Conservation (phyloP, 2,113 vertebrate genomes). For the Drymodes brunneopygia region DNA sequence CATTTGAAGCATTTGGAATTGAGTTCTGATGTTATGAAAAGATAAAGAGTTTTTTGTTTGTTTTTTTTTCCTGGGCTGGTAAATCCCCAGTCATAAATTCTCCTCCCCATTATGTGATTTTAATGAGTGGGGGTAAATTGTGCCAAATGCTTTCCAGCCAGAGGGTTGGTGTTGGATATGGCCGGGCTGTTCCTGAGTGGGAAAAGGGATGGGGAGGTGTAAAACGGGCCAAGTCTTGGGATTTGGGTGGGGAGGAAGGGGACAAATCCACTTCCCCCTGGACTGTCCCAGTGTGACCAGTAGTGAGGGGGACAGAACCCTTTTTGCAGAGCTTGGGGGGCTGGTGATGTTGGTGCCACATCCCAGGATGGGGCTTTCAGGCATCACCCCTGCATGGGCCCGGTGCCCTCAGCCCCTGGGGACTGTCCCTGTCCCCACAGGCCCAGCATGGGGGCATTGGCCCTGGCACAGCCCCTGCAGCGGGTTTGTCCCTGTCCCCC, state of each 20-base stretch:
- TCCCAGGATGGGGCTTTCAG: neutral
- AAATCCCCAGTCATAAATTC: neutral
- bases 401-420: fast-evolving
- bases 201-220: neutral
- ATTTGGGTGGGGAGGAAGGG: neutral
- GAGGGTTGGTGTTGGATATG: neutral
- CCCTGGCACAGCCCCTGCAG: neutral
- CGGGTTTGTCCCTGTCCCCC: neutral
- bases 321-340: neutral
- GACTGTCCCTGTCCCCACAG: neutral
- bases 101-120: neutral
- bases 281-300: neutral
- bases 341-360: fast-evolving
- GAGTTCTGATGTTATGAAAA: neutral
- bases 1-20: neutral
- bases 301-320: fast-evolving
- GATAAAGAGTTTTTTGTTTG: neutral
- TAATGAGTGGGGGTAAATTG: neutral
- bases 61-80: neutral
- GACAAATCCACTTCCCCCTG: neutral
- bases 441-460: neutral
- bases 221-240: neutral
- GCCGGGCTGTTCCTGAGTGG: neutral
- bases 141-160: fast-evolving
- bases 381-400: fast-evolving